These are phyloP conservation scores for Oriolus oriolus DNA, from an alignment of 2,113 vertebrate genomes.

Conservation along the genomic window DNA sequence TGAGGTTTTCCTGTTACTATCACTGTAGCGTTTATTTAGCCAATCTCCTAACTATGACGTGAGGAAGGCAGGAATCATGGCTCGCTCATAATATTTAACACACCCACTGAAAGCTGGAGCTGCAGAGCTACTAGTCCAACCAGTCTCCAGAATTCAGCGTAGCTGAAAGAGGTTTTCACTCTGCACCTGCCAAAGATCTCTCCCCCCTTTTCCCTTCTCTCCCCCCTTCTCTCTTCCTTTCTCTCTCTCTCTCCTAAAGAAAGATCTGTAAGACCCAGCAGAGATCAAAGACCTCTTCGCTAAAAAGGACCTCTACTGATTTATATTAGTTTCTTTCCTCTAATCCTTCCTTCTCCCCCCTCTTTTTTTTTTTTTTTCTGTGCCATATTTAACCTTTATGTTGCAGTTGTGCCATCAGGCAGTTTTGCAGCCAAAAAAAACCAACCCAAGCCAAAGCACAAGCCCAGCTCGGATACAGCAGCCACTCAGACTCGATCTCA, in stretches of 20 bases:
- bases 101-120: conserved; percentile 76
- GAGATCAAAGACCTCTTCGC: conserved; percentile 51
- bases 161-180: conserved; percentile 60
- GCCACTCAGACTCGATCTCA: conserved; percentile 21
- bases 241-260: neutral
- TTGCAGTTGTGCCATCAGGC: conserved; percentile 62
- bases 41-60: conserved; percentile 92
- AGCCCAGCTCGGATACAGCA: conserved; percentile 56
- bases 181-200: conserved; percentile 76
- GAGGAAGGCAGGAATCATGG: conserved; percentile 84
- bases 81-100: conserved; percentile 89
- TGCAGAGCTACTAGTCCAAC: conserved; percentile 62
- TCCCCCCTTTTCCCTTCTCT: neutral
- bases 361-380: neutral
- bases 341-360: neutral
- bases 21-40: conserved; percentile 79
- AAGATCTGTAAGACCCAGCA: conserved; percentile 43
- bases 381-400: conserved; percentile 65
- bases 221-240: neutral
- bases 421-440: conserved; percentile 57
- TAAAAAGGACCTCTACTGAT: conserved; percentile 48
- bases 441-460: conserved; percentile 15
- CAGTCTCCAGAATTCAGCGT: conserved; percentile 60
- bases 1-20: conserved; percentile 77
- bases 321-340: conserved; percentile 38